Evolutionary conservation across 2,113 vertebrate species (phyloP), one percentile per base, ranked within the genome.

Genomic region (Mastomys natalensis): DNA sequence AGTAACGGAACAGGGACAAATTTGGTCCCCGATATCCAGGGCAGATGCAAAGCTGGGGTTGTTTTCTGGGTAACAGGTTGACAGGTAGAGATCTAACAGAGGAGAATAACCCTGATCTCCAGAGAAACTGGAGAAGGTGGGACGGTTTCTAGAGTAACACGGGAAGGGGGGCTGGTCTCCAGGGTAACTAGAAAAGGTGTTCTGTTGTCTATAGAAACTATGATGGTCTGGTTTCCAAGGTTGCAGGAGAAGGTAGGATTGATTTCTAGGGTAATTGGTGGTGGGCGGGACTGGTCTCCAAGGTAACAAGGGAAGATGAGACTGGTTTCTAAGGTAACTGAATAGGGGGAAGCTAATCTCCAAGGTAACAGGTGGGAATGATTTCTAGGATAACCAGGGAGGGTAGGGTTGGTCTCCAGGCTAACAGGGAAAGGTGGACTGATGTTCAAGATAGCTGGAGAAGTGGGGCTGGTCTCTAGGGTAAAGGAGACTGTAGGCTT

Each of bases 41-140:
- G 66, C 51, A 89, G 73, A 73, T 64, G 21, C 55, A 31, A 48
- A 48, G 55, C 48, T 34, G 73, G 19, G 5, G 2, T 22, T 81
- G 45, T 62, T 89, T 93, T 74, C 96, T 91, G 60, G 74, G 45
- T 55, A 84, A 73, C 72, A 72, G 73, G 40, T 88, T 90, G 68
- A 81, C 62, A 60, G 68, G 72, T 91, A 72, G 53, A 58, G 40
- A 66, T 87, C 19, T 34, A 51, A 76, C 12, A 70, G 37, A 43
- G 55, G 43, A 31, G 37, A 22, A 6, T 21, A 68, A 13, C 22
- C 19, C 48, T 70, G 48, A 29, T 78, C 17, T 78, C n/a, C 29
- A 26, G 37, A 31, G n/a, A 37, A 58, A 58, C 51, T n/a, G 9
- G 51, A 40, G 13, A 68, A 40, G 26, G 43, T 86, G 21, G 31